phyloP scores from a whole-genome alignment of 2,888 invertebrate species.

The Platycheirus rosarum region DNA sequence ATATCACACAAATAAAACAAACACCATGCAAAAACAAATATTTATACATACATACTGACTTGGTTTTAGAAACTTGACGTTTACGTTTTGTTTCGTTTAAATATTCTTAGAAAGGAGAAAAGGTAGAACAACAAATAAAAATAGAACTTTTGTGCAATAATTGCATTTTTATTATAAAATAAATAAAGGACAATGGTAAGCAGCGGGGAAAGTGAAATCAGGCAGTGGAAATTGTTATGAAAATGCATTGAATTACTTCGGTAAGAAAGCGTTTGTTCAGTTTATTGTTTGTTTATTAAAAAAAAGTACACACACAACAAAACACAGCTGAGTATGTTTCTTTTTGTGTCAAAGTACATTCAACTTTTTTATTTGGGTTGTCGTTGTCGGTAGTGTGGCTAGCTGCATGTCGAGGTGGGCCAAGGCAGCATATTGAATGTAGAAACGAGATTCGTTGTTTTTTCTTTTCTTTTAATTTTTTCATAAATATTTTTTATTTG shows the following conservation, averaged over 20 bases:
- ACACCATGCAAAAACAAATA: background rate
- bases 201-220: conserved; percentile 37
- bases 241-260: background rate
- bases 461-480: no score
- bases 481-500: no score
- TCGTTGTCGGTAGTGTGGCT: no score
- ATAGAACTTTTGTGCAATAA: conserved; percentile 64
- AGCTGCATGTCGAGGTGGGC: conserved; percentile 38
- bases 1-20: no score
- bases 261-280: background rate
- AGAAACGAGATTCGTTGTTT: no score
- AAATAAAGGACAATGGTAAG: background rate
- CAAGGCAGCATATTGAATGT: conserved; percentile 46
- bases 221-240: conserved; percentile 48
- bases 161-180: conserved; percentile 30
- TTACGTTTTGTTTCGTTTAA: conserved; percentile 2
- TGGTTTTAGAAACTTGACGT: conserved; percentile 19
- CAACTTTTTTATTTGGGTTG: no score
- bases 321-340: conserved; percentile 25
- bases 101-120: background rate
- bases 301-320: no score
- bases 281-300: conserved; percentile 15
- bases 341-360: conserved; percentile 47
- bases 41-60: conserved; percentile 5
- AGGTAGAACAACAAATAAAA: conserved; percentile 15